Conservation (phyloP, 2,113 vertebrate species). For the Muscicapa adusta region DNA sequence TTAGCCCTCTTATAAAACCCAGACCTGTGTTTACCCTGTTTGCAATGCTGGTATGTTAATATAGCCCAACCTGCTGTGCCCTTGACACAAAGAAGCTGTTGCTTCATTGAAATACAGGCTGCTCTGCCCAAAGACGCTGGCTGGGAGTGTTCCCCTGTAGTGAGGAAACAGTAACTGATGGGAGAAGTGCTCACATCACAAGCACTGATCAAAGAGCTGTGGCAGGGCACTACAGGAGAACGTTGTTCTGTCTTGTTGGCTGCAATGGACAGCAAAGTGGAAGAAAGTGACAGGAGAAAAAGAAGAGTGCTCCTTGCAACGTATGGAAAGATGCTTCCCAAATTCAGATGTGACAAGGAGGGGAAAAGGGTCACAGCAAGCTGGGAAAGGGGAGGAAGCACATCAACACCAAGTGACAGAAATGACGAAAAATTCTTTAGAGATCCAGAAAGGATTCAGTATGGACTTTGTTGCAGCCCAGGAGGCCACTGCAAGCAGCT, state of each 20-base stretch:
- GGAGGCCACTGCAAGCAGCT: background rate
- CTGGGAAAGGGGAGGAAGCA: background rate
- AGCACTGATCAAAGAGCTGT: background rate
- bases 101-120: background rate
- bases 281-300: background rate
- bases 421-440: background rate
- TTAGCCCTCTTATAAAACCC: background rate
- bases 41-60: background rate
- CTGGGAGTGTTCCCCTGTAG: background rate
- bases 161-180: background rate
- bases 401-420: background rate
- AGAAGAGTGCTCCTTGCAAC: background rate
- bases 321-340: background rate
- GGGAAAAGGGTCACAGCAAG: background rate
- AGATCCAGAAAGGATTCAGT: background rate
- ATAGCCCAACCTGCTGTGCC: background rate
- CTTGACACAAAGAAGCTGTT: conserved; percentile 9
- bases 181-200: background rate
- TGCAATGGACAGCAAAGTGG: background rate
- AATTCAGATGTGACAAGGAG: background rate
- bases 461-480: background rate
- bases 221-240: background rate
- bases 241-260: background rate
- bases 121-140: background rate
- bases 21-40: background rate